Conservation (phyloP, 53 echinoderm and acorn worm species). For the Luidia sarsii region DNA sequence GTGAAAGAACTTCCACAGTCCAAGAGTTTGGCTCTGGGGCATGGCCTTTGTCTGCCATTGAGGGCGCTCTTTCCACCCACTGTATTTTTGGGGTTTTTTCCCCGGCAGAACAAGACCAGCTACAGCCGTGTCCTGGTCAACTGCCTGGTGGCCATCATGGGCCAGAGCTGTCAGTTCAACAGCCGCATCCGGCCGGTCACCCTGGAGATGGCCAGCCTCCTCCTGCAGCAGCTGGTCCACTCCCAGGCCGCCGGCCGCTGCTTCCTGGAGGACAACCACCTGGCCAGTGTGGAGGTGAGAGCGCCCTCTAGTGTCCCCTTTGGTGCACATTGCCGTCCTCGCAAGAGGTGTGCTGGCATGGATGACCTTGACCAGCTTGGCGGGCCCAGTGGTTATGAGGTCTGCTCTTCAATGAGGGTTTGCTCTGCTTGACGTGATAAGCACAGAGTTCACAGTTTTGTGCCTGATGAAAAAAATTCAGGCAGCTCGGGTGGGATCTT, state of each 20-base stretch:
- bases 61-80: neutral
- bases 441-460: too few relatives aligned
- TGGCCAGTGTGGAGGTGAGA: conserved; percentile 90
- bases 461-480: too few relatives aligned
- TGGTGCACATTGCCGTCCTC: too few relatives aligned
- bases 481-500: too few relatives aligned
- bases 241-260: conserved; percentile 67
- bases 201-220: conserved; percentile 88
- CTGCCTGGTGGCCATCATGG: conserved; percentile 80
- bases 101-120: conserved; percentile 70
- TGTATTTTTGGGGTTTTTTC: neutral
- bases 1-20: too few relatives aligned
- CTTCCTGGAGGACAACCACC: conserved; percentile 88
- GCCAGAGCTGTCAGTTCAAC: conserved; percentile 93
- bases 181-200: conserved; percentile 94
- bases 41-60: neutral
- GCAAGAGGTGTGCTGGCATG: too few relatives aligned
- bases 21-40: too few relatives aligned
- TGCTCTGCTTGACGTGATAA: too few relatives aligned
- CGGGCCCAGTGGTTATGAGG: too few relatives aligned
- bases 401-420: too few relatives aligned
- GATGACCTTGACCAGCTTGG: too few relatives aligned
- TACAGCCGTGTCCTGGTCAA: conserved; percentile 86
- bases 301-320: too few relatives aligned
- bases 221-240: conserved; percentile 85